phyloP scores from a whole-genome alignment of 2,113 vertebrate species.

The Mastomys natalensis region DNA sequence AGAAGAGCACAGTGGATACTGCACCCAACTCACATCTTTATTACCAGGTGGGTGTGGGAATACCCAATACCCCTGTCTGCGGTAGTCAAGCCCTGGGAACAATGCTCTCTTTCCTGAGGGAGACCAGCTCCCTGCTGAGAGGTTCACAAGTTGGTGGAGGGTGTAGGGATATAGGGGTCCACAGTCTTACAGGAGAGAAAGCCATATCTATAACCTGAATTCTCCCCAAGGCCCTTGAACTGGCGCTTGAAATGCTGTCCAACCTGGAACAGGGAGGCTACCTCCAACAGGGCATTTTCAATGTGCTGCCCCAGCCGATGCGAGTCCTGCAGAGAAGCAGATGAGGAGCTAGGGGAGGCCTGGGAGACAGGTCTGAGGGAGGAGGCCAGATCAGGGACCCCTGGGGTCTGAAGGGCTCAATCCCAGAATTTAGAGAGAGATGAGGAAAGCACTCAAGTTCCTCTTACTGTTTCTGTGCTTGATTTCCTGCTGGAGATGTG shows the following conservation, averaged over 20 bases:
- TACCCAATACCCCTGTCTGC: not conserved
- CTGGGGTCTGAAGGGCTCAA: not conserved
- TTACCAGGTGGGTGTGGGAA: constrained; percentile 29
- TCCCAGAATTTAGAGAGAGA: not conserved
- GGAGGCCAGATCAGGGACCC: not conserved
- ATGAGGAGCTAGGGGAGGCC: not conserved
- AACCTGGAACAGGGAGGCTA: constrained; percentile 87
- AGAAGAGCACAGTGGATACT: not conserved
- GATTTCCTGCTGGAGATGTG: constrained; percentile 94
- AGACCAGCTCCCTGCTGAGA: constrained; percentile 65
- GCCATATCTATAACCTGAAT: not conserved
- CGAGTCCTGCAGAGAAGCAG: constrained; percentile 85
- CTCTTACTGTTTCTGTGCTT: constrained; percentile 90
- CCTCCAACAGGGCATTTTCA: constrained; percentile 87
- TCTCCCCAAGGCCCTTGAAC: not conserved
- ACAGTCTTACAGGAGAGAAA: not conserved
- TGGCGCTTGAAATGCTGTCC: constrained; percentile 7
- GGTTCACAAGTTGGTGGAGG: not conserved
- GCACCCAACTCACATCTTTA: constrained; percentile 65
- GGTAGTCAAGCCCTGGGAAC: not conserved
- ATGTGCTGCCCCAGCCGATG: constrained; percentile 90
- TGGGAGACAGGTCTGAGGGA: not conserved
- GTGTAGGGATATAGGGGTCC: not conserved
- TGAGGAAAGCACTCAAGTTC: not conserved
- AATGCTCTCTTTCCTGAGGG: not conserved